Evolutionary conservation across 2,113 vertebrate species (phyloP).

Genomic region (Scatophagus argus): DNA sequence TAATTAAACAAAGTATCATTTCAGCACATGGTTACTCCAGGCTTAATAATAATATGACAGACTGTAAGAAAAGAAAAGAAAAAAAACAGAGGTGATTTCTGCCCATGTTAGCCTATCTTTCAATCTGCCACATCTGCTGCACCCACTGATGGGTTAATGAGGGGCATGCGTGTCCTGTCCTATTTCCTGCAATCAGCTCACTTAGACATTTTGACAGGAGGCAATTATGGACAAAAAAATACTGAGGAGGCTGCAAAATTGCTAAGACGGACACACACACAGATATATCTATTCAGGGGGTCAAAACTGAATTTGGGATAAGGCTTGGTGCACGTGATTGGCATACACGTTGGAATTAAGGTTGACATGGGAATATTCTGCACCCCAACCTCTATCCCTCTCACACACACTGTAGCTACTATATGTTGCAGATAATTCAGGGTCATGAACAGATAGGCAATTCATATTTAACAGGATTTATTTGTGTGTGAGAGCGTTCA

Average conservation of each 20-base stretch:
- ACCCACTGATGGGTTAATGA: conserved; percentile 81
- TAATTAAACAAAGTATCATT: conserved; percentile 2
- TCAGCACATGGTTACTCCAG: not conserved
- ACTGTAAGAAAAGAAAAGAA: conserved; percentile 13
- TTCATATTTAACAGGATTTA: not conserved
- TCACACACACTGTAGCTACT: not conserved
- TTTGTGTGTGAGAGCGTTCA: not conserved
- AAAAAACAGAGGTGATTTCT: conserved; percentile 59
- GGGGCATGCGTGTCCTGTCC: conserved; percentile 78
- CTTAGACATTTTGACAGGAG: conserved; percentile 82
- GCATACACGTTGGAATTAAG: conserved; percentile 61
- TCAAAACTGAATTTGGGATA: conserved; percentile 65
- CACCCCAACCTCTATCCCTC: conserved; percentile 32
- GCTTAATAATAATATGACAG: conserved; percentile 24
- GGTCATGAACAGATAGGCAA: conserved; percentile 6
- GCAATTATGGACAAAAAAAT: conserved; percentile 80
- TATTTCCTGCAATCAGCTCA: conserved; percentile 83
- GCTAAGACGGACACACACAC: conserved; percentile 64
- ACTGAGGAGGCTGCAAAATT: conserved; percentile 73
- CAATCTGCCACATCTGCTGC: conserved; percentile 79
- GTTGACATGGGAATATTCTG: conserved; percentile 47
- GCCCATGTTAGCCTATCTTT: conserved; percentile 68
- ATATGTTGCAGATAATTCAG: conserved; percentile 6
- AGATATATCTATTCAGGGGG: conserved; percentile 67
- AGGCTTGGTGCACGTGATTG: conserved; percentile 59